phyloP scores from a whole-genome alignment of 2,113 vertebrate species.

The Ploceus nigricollis region DNA sequence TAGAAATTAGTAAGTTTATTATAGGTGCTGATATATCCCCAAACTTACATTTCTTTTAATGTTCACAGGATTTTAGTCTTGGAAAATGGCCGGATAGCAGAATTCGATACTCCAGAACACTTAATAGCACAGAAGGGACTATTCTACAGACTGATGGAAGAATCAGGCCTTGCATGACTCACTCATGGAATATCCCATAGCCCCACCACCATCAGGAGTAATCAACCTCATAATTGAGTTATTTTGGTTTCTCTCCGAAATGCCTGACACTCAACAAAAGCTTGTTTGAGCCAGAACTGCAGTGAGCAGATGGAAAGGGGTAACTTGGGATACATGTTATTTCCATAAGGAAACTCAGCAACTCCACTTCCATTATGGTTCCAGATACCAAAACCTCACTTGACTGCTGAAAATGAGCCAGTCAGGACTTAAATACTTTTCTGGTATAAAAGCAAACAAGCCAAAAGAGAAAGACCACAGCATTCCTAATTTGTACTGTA shows the following conservation, averaged over 20 bases:
- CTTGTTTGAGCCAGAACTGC: not conserved
- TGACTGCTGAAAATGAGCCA: not conserved
- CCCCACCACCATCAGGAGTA: not conserved
- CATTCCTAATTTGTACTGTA: not conserved
- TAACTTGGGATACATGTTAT: not conserved
- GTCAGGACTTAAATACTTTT: not conserved
- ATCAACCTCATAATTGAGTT: slow-evolving; percentile 14
- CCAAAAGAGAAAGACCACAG: not conserved
- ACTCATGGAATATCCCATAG: not conserved
- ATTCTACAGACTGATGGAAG: slow-evolving; percentile 88
- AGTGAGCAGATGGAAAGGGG: not conserved
- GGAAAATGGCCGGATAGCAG: slow-evolving; percentile 85
- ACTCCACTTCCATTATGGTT: not conserved
- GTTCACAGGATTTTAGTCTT: slow-evolving; percentile 88
- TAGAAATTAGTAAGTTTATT: not conserved
- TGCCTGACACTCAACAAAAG: not conserved
- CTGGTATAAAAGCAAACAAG: not conserved
- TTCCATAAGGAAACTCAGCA: not conserved
- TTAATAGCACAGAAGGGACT: slow-evolving; percentile 85
- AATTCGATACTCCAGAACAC: slow-evolving; percentile 84
- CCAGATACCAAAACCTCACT: not conserved
- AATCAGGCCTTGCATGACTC: slow-evolving; percentile 83
- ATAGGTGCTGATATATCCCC: not conserved
- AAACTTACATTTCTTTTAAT: not conserved
- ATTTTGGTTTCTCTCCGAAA: not conserved